Percentiles rank a stretch among this genome's conserved stretches.
phyloP scores from a whole-genome alignment of 1,140 invertebrate species.

The Conus ventricosus region DNA sequence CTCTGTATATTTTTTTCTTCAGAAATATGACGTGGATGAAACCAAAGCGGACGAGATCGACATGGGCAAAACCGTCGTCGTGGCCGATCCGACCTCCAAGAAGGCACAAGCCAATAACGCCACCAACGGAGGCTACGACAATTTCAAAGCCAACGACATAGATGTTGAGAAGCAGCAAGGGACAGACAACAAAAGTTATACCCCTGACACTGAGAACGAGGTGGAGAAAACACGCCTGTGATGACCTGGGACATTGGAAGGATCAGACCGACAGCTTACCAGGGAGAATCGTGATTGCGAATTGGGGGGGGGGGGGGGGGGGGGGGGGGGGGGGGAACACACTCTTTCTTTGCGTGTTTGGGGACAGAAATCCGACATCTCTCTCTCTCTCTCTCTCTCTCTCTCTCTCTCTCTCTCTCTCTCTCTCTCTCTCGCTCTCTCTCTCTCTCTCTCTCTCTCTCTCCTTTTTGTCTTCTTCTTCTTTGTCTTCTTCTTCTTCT shows the following conservation, averaged over 20 bases:
- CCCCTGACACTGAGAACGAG: background rate
- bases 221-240: conserved; percentile 10
- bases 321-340: too few species aligned
- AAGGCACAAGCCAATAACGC: background rate
- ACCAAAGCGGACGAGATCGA: background rate
- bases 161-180: background rate
- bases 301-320: too few species aligned
- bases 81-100: background rate
- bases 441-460: background rate
- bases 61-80: background rate
- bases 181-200: background rate
- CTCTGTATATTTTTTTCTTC: background rate
- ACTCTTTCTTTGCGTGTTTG: too few species aligned
- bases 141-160: background rate
- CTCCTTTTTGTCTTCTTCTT: background rate
- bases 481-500: background rate
- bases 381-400: too few species aligned
- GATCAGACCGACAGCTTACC: too few species aligned
- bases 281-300: too few species aligned
- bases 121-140: background rate
- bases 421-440: background rate
- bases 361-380: too few species aligned
- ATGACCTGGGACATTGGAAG: too few species aligned
- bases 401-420: too few species aligned
- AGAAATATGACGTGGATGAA: conserved; percentile 8